phyloP scores from a whole-genome alignment of 1,140 invertebrate genomes.

The Micrasema longulum region DNA sequence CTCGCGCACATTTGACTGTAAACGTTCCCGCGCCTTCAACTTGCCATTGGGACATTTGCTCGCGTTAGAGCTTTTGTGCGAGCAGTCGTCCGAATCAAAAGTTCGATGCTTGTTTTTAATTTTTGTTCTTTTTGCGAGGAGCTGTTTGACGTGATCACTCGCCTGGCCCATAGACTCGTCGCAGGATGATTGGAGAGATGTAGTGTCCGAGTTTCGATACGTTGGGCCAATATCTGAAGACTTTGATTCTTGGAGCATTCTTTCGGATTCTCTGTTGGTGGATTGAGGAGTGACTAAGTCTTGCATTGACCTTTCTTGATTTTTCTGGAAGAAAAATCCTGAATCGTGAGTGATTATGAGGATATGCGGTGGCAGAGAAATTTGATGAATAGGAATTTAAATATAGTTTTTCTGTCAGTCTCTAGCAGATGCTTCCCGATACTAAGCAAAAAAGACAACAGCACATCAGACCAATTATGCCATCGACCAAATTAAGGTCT shows the following conservation, averaged over 20 bases:
- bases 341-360: too few relatives aligned
- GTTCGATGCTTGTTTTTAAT: conserved; percentile 10
- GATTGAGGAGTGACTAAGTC: conserved; percentile 26
- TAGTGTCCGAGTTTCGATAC: not conserved
- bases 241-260: not conserved
- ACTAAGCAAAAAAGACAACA: too few relatives aligned
- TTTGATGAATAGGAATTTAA: not conserved
- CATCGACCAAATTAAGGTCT: too few relatives aligned
- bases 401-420: too few relatives aligned
- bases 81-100: too few relatives aligned
- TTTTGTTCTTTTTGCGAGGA: conserved; percentile 1
- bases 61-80: not conserved
- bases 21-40: too few relatives aligned
- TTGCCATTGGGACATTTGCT: too few relatives aligned
- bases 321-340: conserved; percentile 35
- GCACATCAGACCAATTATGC: too few relatives aligned
- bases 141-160: not conserved
- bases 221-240: not conserved
- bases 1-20: too few relatives aligned
- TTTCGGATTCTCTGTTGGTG: conserved; percentile 4
- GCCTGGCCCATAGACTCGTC: not conserved
- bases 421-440: too few relatives aligned
- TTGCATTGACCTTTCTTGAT: conserved; percentile 30
- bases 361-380: too few relatives aligned
- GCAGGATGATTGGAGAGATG: too few relatives aligned